These are phyloP conservation scores for Chaetophractus vellerosus DNA, from an alignment of 2,797 vertebrate species.

Conservation along the genomic window DNA sequence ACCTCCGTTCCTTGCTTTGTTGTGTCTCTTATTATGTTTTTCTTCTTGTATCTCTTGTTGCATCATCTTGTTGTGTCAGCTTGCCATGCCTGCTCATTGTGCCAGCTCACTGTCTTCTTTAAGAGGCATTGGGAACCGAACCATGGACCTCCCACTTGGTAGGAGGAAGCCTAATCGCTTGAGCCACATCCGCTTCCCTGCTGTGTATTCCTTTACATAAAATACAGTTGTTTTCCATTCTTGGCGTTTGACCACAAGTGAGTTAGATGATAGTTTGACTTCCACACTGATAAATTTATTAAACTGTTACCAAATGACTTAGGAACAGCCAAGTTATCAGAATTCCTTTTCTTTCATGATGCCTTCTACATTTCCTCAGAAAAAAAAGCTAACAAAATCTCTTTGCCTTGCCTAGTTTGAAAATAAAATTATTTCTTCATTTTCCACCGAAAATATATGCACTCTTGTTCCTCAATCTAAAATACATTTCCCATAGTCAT, in stretches of 20 bases:
- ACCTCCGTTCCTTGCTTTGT: too few relatives aligned
- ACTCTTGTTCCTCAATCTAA: not conserved
- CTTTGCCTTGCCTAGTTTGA: not conserved
- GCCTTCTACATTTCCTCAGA: slow-evolving; percentile 14
- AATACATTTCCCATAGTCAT: slow-evolving; percentile 1
- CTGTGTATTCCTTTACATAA: not conserved
- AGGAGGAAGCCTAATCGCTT: too few relatives aligned
- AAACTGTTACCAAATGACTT: slow-evolving; percentile 19
- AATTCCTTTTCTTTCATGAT: slow-evolving; percentile 16
- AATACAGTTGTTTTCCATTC: not conserved
- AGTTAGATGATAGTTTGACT: not conserved
- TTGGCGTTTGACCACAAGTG: not conserved
- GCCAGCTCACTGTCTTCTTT: too few relatives aligned
- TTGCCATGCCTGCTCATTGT: too few relatives aligned
- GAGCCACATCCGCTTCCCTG: too few relatives aligned
- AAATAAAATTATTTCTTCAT: not conserved
- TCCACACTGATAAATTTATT: slow-evolving; percentile 5
- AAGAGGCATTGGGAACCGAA: too few relatives aligned
- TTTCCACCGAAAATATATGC: slow-evolving; percentile 37
- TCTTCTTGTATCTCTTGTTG: too few relatives aligned
- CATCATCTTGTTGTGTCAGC: too few relatives aligned
- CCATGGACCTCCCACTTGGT: too few relatives aligned
- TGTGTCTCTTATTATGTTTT: too few relatives aligned
- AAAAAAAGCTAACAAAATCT: not conserved
- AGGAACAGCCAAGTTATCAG: slow-evolving; percentile 22